Conservation (phyloP, 2,797 vertebrate species). For the Gymnothorax javanicus region DNA sequence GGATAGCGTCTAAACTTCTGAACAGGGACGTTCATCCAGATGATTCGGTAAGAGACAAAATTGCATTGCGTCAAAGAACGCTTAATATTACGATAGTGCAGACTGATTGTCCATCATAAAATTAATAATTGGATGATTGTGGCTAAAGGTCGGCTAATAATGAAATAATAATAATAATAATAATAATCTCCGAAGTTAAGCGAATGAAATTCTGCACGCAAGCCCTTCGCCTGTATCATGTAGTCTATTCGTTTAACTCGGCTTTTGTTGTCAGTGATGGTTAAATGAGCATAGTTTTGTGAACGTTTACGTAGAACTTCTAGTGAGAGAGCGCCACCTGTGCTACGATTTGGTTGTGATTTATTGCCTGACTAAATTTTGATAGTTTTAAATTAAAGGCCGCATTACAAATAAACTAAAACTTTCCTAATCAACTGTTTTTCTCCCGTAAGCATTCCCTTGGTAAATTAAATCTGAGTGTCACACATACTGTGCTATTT, state of each 20-base stretch:
- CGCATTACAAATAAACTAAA: not conserved
- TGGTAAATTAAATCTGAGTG: no score
- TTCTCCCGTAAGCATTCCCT: not conserved
- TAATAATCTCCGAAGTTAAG: not conserved
- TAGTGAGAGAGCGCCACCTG: conserved; percentile 21
- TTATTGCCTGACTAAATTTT: not conserved
- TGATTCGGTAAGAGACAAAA: conserved; percentile 12
- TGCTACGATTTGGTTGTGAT: conserved; percentile 11
- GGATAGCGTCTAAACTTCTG: conserved; percentile 17
- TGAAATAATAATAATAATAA: not conserved
- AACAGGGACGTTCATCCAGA: conserved; percentile 4
- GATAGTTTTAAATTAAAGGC: not conserved
- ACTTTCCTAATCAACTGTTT: not conserved
- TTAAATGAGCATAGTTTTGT: conserved; percentile 6
- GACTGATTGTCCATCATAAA: not conserved
- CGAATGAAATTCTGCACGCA: not conserved
- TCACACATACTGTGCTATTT: no score
- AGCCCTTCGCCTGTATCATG: not conserved
- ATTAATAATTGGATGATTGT: not conserved
- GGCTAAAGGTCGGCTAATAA: not conserved
- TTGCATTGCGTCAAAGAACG: conserved; percentile 11
- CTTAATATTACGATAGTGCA: not conserved
- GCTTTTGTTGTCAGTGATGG: not conserved
- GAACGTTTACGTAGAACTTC: conserved; percentile 4
- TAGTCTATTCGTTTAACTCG: not conserved